phyloP scores from a whole-genome alignment of 2,797 vertebrate genomes.

The Saxicola maurus region DNA sequence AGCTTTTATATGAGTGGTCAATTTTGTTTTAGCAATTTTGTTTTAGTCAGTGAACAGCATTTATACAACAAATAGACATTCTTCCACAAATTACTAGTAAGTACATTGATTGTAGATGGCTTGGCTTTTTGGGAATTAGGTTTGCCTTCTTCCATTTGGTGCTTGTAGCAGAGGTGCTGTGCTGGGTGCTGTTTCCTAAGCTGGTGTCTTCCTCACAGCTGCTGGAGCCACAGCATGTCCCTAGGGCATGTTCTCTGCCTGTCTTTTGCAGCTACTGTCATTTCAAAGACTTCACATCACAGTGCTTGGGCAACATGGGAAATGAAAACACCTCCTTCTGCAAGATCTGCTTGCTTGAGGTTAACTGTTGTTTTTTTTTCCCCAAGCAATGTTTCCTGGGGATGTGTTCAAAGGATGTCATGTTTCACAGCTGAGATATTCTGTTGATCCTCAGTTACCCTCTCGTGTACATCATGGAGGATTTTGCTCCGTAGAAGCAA shows the following conservation, averaged over 20 bases:
- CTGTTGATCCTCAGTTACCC: not conserved
- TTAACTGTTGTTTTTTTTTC: not conserved
- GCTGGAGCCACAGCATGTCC: not conserved
- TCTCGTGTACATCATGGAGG: not conserved
- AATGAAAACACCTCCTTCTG: constrained; percentile 37
- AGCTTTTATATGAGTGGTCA: not conserved
- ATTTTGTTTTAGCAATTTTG: not conserved
- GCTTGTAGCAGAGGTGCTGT: not conserved
- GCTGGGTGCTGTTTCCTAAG: not conserved
- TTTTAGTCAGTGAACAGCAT: not conserved
- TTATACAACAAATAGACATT: not conserved
- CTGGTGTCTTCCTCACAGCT: not conserved
- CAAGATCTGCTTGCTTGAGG: not conserved
- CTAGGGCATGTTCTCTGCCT: not conserved
- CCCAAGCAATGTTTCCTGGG: not conserved
- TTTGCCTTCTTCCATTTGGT: not conserved
- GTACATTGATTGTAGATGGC: not conserved
- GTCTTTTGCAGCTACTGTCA: constrained; percentile 8
- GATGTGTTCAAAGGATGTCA: not conserved
- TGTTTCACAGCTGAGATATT: not conserved
- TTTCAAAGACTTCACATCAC: constrained; percentile 41
- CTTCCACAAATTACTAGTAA: not conserved
- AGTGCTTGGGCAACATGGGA: not conserved
- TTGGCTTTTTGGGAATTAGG: not conserved
- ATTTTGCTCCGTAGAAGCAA: not conserved